Conservation (phyloP, 2,797 vertebrate species). For the Lemur catta region DNA sequence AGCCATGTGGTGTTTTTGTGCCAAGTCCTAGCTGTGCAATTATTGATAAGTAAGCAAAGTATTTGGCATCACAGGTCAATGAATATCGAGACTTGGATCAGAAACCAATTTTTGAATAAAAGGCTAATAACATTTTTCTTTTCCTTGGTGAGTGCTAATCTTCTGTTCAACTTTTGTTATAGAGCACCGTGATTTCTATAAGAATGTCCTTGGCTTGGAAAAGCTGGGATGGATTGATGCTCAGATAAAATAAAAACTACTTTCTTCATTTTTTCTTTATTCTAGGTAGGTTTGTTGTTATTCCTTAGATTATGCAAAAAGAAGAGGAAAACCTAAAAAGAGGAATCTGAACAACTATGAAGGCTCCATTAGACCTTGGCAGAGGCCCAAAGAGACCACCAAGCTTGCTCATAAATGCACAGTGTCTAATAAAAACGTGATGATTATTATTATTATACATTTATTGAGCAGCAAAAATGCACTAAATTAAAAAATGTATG, state of each 20-base stretch:
- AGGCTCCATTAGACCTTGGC: constrained; percentile 69
- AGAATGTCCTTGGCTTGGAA: constrained; percentile 16
- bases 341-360: constrained; percentile 48
- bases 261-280: not conserved
- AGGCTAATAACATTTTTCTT: constrained; percentile 10
- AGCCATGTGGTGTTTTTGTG: not conserved
- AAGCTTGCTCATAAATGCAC: constrained; percentile 68
- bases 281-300: not conserved
- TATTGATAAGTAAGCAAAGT: not conserved
- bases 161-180: not conserved
- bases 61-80: not conserved
- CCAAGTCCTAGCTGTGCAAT: not conserved
- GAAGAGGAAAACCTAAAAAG: not conserved
- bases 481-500: constrained; percentile 56
- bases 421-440: constrained; percentile 74
- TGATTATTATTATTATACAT: constrained; percentile 64
- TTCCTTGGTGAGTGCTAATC: constrained; percentile 26
- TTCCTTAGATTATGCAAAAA: constrained; percentile 4
- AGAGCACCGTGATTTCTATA: not conserved
- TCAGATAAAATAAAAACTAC: constrained; percentile 34
- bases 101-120: constrained; percentile 31
- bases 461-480: constrained; percentile 73
- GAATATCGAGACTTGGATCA: constrained; percentile 6
- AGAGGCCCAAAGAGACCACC: constrained; percentile 74
- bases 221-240: not conserved